Evolutionary conservation across 2,113 vertebrate genomes (phyloP).

Genomic region (Poecilia latipinna): DNA sequence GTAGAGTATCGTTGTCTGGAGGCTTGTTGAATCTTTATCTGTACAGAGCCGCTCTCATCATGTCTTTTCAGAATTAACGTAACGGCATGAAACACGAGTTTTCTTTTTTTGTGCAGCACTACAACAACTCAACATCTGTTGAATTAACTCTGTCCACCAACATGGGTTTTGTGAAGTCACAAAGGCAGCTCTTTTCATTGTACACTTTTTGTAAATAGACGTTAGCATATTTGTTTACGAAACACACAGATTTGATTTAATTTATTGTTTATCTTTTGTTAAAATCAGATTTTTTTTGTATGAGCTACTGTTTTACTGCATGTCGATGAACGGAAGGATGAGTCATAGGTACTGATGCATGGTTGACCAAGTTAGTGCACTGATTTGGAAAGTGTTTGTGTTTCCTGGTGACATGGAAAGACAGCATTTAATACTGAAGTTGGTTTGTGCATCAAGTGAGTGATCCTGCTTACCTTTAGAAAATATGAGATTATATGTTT

Average conservation of each 20-base stretch:
- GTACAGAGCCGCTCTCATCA: conserved; percentile 23
- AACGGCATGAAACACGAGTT: conserved; percentile 37
- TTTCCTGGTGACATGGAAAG: conserved; percentile 58
- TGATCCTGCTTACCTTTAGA: conserved; percentile 26
- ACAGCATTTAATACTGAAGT: conserved; percentile 27
- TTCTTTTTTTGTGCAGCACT: neutral
- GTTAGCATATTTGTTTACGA: conserved; percentile 76
- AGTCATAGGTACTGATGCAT: conserved; percentile 21
- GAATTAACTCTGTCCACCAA: conserved; percentile 39
- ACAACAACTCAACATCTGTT: conserved; percentile 19
- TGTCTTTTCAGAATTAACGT: conserved; percentile 34
- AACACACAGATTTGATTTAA: conserved; percentile 74
- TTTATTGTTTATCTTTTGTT: conserved; percentile 77
- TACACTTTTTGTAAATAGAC: conserved; percentile 80
- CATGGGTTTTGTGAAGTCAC: conserved; percentile 60
- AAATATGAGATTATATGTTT: conserved; percentile 12
- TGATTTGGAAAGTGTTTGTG: conserved; percentile 69
- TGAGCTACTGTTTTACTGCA: conserved; percentile 76
- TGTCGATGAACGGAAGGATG: conserved; percentile 65
- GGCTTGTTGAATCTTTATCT: conserved; percentile 36
- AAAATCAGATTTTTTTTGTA: conserved; percentile 67
- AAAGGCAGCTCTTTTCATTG: conserved; percentile 79
- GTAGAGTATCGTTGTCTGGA: conserved; percentile 20
- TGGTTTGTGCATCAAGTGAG: conserved; percentile 20
- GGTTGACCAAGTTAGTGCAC: conserved; percentile 57